phyloP scores from a whole-genome alignment of 2,113 vertebrate species.

The Etia nguti region DNA sequence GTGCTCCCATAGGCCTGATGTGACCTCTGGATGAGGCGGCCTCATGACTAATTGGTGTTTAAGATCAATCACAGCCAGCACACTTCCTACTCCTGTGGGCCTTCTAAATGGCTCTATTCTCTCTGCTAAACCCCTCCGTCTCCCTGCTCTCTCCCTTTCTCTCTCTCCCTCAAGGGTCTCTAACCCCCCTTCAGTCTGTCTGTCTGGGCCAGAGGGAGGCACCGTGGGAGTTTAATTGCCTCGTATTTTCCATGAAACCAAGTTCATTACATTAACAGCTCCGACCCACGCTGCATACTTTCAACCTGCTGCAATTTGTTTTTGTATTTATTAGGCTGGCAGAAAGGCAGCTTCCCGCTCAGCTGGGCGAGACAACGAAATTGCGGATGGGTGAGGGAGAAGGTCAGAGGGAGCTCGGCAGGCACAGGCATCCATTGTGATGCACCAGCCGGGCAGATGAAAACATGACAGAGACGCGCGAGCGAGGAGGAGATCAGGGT shows the following conservation, averaged over 20 bases:
- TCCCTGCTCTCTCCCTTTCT: neutral
- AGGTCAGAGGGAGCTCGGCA: constrained; percentile 49
- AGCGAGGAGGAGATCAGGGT: constrained; percentile 32
- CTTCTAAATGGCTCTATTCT: constrained; percentile 68
- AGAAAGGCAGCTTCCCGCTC: constrained; percentile 36
- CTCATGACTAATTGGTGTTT: constrained; percentile 65
- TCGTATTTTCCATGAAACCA: constrained; percentile 67
- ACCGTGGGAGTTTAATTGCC: constrained; percentile 77
- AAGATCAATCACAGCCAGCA: constrained; percentile 57
- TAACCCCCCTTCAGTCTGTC: neutral
- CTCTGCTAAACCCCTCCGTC: neutral
- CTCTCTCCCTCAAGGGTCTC: neutral
- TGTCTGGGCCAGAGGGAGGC: constrained; percentile 59
- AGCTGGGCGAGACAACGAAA: neutral
- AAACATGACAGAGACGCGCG: constrained; percentile 37
- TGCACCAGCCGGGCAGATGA: constrained; percentile 8
- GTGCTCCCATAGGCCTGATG: constrained; percentile 8
- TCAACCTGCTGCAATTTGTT: constrained; percentile 76
- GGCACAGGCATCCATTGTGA: constrained; percentile 64
- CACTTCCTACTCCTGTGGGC: constrained; percentile 64
- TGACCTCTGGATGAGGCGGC: constrained; percentile 38
- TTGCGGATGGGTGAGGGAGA: constrained; percentile 38
- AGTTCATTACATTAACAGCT: constrained; percentile 72
- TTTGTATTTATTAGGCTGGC: constrained; percentile 67
- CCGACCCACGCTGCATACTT: constrained; percentile 72